Percentiles rank a stretch among this genome's conserved stretches.
Conservation (phyloP, 2,113 vertebrate species). For the Tringa solitaria region DNA sequence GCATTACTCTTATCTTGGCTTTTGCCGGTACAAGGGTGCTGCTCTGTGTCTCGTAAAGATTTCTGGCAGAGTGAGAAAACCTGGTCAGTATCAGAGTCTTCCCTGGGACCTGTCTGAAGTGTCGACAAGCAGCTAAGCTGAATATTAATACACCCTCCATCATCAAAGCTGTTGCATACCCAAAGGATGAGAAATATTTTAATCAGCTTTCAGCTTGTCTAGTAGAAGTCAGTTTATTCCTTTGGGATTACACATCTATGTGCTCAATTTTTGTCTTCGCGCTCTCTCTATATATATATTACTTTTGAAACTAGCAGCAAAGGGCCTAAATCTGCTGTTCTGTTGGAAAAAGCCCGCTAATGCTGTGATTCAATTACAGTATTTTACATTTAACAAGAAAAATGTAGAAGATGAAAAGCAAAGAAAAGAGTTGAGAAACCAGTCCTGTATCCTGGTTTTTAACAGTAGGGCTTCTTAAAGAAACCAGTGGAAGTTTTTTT, state of each 20-base stretch:
- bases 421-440: not conserved
- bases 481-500: not conserved
- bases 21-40: conserved; percentile 45
- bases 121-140: conserved; percentile 75
- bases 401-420: not conserved
- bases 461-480: not conserved
- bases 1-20: conserved; percentile 56
- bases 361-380: conserved; percentile 47
- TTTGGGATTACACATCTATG: conserved; percentile 65
- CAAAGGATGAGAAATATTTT: conserved; percentile 82
- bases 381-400: conserved; percentile 32
- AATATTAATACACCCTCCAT: conserved; percentile 80
- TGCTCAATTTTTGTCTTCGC: conserved; percentile 57
- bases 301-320: conserved; percentile 54
- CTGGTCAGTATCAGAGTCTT: conserved; percentile 76
- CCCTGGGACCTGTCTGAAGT: conserved; percentile 76
- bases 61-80: conserved; percentile 72
- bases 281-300: not conserved
- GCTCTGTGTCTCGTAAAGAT: conserved; percentile 66
- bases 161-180: conserved; percentile 81
- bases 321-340: conserved; percentile 46
- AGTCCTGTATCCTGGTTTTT: not conserved
- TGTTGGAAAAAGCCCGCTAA: conserved; percentile 35
- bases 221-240: conserved; percentile 72
- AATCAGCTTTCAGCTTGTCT: conserved; percentile 79